Percentiles rank a stretch among this genome's conserved stretches.
phyloP scores from a whole-genome alignment of 2,888 invertebrate genomes.

The Elmis aenea region DNA sequence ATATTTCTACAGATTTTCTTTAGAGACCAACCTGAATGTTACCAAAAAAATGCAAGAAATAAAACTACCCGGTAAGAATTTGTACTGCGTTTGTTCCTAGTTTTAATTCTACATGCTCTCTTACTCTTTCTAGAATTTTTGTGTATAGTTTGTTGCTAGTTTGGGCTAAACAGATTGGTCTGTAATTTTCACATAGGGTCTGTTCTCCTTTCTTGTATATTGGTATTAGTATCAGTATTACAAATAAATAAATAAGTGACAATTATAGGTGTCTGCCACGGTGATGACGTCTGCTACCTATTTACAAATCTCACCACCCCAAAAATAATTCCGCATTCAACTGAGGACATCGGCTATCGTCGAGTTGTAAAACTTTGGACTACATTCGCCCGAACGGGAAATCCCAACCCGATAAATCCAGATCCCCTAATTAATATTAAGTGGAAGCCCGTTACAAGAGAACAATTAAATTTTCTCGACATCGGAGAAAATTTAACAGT shows the following conservation, averaged over 20 bases:
- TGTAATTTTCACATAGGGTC: no score
- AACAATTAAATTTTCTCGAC: conserved; percentile 23
- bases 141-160: no score
- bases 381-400: no score
- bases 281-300: not conserved
- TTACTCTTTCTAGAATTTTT: no score
- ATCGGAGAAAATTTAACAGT: conserved; percentile 25
- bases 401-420: no score
- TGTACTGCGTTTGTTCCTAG: no score
- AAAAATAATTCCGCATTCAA: not conserved
- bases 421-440: conserved; percentile 16
- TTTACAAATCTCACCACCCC: not conserved
- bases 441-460: conserved; percentile 20
- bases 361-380: no score
- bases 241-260: no score
- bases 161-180: no score
- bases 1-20: conserved; percentile 34
- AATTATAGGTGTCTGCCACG: not conserved
- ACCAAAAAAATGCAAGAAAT: conserved; percentile 23
- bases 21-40: conserved; percentile 28
- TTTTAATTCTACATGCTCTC: not conserved
- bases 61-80: conserved; percentile 9
- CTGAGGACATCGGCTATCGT: not conserved
- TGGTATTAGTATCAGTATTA: no score
- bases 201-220: no score